phyloP scores from a whole-genome alignment of 2,888 invertebrate species.

The Cephalotes varians region DNA sequence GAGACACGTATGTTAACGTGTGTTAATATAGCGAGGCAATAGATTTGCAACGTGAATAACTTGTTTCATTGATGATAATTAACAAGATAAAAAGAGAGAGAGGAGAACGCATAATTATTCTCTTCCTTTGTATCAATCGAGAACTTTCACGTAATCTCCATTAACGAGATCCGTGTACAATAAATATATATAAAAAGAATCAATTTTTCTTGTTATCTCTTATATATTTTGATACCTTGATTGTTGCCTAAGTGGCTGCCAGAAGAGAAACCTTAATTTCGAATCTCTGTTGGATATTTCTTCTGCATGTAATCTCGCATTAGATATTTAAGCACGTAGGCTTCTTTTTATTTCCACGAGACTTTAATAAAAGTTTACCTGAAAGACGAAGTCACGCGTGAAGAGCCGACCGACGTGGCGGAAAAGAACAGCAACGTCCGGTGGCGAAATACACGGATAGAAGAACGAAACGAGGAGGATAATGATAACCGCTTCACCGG shows the following conservation, averaged over 20 bases:
- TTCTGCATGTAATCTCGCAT: not conserved
- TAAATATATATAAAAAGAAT: not conserved
- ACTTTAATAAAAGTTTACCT: conserved; percentile 2
- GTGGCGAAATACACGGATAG: conserved; percentile 50
- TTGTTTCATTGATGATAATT: conserved; percentile 37
- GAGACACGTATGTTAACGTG: conserved; percentile 43
- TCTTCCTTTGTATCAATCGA: conserved; percentile 24
- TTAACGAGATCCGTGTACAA: not conserved
- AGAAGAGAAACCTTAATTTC: not conserved
- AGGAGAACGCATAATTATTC: conserved; percentile 22
- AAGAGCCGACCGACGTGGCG: conserved; percentile 5
- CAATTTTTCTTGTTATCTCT: conserved; percentile 8
- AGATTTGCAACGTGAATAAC: not conserved
- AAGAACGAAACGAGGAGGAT: conserved; percentile 46
- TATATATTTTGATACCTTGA: not conserved
- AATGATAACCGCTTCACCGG: conserved; percentile 44
- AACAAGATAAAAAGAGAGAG: conserved; percentile 3
- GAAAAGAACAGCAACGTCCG: conserved; percentile 60
- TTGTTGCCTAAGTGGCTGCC: not conserved
- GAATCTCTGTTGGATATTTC: not conserved
- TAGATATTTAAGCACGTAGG: conserved; percentile 10
- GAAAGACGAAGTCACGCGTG: conserved; percentile 57
- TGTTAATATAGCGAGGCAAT: conserved; percentile 22
- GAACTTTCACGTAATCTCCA: conserved; percentile 41
- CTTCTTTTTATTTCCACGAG: not conserved